A percentile compares a stretch with the other conserved stretches of the same genome.
Evolutionary conservation across 2,797 vertebrate genomes (phyloP).

Genomic region (Chelonia mydas): DNA sequence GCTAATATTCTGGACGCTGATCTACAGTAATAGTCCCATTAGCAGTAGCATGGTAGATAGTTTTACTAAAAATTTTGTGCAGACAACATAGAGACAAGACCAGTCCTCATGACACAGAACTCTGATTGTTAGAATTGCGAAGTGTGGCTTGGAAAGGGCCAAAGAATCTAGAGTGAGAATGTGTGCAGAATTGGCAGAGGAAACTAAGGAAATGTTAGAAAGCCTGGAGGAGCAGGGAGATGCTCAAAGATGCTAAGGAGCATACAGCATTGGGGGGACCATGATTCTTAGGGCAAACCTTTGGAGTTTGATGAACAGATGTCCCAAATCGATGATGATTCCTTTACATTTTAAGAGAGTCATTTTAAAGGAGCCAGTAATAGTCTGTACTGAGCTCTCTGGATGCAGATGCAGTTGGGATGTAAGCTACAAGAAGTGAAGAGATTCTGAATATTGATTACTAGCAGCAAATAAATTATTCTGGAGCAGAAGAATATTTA

Average conservation of each 20-base stretch:
- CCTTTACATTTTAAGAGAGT: not conserved
- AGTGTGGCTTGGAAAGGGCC: not conserved
- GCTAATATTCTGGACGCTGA: not conserved
- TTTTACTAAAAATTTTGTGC: too few relatives aligned
- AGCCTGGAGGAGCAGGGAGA: not conserved
- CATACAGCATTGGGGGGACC: not conserved
- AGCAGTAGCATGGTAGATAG: too few relatives aligned
- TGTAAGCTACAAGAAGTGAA: not conserved
- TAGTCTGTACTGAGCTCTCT: not conserved
- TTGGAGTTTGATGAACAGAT: not conserved
- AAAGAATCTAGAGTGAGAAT: not conserved
- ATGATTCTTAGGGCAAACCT: not conserved
- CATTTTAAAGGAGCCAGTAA: not conserved
- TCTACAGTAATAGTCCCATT: not conserved
- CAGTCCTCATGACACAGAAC: too few relatives aligned
- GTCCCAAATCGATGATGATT: not conserved
- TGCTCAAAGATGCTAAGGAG: conserved; percentile 6
- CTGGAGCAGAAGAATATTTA: not conserved
- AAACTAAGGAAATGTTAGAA: not conserved
- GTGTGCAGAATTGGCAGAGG: not conserved
- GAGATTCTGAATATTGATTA: not conserved
- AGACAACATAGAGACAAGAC: too few relatives aligned
- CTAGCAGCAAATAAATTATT: not conserved
- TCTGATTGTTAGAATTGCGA: not conserved
- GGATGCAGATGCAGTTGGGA: not conserved